Percentiles rank a stretch among this genome's conserved stretches.
phyloP scores from a whole-genome alignment of 2,113 vertebrate species.

The Oreochromis aureus region DNA sequence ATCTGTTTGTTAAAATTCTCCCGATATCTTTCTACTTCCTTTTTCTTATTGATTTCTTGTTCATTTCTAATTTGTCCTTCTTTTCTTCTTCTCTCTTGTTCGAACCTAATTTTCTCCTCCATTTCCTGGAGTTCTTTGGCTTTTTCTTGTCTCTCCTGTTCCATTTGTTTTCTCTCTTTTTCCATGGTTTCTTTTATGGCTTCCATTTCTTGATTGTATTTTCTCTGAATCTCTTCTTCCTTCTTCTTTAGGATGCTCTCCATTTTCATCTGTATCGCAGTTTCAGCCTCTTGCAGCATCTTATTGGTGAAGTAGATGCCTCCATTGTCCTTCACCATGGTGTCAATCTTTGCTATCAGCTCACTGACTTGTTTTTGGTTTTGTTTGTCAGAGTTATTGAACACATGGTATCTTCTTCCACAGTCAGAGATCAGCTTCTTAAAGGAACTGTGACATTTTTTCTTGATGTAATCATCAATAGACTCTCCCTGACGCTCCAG shows the following conservation, averaged over 20 bases:
- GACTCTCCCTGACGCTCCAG: not conserved
- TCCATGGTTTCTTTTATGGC: fast-evolving
- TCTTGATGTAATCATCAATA: not conserved
- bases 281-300: not conserved
- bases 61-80: not conserved
- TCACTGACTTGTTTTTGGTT: fast-evolving
- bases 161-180: not conserved
- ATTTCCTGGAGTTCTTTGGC: not conserved
- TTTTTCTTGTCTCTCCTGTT: not conserved
- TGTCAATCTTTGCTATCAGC: fast-evolving
- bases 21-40: fast-evolving
- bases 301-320: fast-evolving
- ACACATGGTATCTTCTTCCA: not conserved
- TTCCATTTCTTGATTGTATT: not conserved
- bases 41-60: not conserved
- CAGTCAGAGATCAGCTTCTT: not conserved
- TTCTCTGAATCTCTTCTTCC: not conserved
- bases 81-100: not conserved
- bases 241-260: not conserved
- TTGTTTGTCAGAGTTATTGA: not conserved
- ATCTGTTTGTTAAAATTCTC: not conserved
- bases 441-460: fast-evolving
- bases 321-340: not conserved
- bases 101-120: not conserved
- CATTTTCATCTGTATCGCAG: not conserved